phyloP scores from a whole-genome alignment of 2,797 vertebrate species.

The Pangasius djambal region DNA sequence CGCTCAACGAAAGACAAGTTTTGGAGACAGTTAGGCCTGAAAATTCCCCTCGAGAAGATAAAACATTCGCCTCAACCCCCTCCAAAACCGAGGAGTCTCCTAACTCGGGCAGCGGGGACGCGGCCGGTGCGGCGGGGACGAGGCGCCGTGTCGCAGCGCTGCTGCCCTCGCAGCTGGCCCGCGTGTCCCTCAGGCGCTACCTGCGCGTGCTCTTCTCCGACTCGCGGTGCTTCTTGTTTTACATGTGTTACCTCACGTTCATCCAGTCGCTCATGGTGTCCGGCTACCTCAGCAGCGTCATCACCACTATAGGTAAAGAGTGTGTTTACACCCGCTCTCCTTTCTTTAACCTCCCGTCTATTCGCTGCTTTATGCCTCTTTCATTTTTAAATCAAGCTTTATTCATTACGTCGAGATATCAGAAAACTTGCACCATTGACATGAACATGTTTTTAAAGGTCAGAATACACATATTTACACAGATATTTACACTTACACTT shows the following conservation, averaged over 20 bases:
- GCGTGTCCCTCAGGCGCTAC: constrained; percentile 75
- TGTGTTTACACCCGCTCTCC: neutral
- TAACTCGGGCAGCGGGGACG: constrained; percentile 59
- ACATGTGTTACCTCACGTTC: constrained; percentile 97
- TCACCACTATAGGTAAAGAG: constrained; percentile 87
- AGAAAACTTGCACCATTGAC: neutral
- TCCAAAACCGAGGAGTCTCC: constrained; percentile 57
- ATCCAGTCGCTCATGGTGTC: constrained; percentile 99
- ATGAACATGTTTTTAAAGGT: neutral
- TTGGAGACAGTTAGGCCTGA: constrained; percentile 28
- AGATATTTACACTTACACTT: too few species aligned
- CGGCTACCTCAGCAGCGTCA: constrained; percentile 97
- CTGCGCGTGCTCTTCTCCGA: constrained; percentile 81
- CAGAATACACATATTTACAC: neutral
- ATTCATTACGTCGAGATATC: neutral
- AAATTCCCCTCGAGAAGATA: constrained; percentile 36
- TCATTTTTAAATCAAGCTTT: neutral
- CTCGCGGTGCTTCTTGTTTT: constrained; percentile 93
- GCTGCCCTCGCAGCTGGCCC: constrained; percentile 60
- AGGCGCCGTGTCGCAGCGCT: constrained; percentile 51
- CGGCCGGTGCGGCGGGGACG: constrained; percentile 27
- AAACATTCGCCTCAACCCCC: constrained; percentile 39
- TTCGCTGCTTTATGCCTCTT: neutral
- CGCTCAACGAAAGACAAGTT: constrained; percentile 69
- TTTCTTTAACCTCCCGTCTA: too few species aligned